These are phyloP conservation scores for Anguilla megastoma DNA, from an alignment of 2,797 vertebrate genomes.

Conservation along the genomic window DNA sequence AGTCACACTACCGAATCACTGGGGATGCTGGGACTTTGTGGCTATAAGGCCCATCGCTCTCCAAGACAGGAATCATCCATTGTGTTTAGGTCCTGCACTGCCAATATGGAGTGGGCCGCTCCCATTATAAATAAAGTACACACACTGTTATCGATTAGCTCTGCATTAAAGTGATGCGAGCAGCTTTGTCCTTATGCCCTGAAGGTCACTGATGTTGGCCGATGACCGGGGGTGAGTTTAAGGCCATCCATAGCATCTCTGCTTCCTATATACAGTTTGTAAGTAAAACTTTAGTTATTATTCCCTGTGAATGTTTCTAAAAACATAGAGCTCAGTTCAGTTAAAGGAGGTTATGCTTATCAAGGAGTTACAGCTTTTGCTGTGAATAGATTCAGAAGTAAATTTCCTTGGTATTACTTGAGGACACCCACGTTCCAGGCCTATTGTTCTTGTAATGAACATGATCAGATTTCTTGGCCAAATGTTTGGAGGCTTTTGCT, in stretches of 20 bases:
- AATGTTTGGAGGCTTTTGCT: neutral
- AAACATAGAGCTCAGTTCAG: neutral
- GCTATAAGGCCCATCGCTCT: neutral
- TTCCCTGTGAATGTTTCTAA: neutral
- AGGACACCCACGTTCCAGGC: neutral
- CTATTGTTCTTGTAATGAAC: neutral
- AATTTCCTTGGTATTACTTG: neutral
- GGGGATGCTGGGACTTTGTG: neutral
- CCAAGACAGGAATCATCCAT: neutral
- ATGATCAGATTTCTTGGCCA: neutral
- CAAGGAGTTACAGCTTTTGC: neutral
- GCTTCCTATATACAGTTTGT: neutral
- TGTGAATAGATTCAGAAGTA: neutral
- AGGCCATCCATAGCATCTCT: neutral
- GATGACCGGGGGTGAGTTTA: neutral
- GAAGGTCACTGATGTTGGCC: neutral
- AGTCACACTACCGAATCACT: neutral
- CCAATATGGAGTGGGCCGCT: neutral
- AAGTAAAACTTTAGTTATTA: neutral
- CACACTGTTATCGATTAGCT: conserved; percentile 3
- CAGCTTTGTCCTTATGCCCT: neutral
- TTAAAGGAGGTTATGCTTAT: neutral
- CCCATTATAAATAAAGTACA: conserved; percentile 13
- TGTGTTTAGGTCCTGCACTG: neutral
- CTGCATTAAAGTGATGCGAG: no score